Evolutionary conservation across 2,113 vertebrate genomes (phyloP).

Genomic region (Pollimyrus isidori): DNA sequence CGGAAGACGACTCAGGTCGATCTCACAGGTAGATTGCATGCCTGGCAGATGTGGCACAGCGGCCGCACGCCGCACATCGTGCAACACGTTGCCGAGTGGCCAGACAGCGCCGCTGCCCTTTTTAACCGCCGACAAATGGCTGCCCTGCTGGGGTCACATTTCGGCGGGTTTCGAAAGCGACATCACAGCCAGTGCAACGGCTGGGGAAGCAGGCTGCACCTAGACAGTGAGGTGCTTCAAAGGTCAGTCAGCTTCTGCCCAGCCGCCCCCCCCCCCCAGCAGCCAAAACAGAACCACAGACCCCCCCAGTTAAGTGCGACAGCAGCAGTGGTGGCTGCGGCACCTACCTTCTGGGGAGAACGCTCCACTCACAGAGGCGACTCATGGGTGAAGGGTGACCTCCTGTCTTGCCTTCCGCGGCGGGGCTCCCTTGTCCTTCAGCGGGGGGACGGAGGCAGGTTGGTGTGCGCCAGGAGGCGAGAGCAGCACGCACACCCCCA

Average conservation of each 20-base stretch:
- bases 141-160: not conserved
- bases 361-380: not conserved
- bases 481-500: not conserved
- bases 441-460: not conserved
- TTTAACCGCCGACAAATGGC: not conserved
- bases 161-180: not conserved
- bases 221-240: not conserved
- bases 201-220: not conserved
- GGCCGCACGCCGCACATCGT: not conserved
- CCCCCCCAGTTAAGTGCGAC: not conserved
- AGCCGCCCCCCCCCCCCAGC: not conserved
- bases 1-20: not conserved
- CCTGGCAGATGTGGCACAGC: not conserved
- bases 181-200: not conserved
- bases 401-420: not conserved
- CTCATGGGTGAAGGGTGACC: not conserved
- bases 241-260: not conserved
- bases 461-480: not conserved
- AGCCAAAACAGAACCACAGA: not conserved
- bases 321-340: not conserved
- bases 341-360: not conserved
- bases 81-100: not conserved
- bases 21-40: not conserved
- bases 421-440: not conserved
- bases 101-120: not conserved